phyloP scores from a whole-genome alignment of 2,113 vertebrate genomes.

The Stomatorhinus ivindoensis region DNA sequence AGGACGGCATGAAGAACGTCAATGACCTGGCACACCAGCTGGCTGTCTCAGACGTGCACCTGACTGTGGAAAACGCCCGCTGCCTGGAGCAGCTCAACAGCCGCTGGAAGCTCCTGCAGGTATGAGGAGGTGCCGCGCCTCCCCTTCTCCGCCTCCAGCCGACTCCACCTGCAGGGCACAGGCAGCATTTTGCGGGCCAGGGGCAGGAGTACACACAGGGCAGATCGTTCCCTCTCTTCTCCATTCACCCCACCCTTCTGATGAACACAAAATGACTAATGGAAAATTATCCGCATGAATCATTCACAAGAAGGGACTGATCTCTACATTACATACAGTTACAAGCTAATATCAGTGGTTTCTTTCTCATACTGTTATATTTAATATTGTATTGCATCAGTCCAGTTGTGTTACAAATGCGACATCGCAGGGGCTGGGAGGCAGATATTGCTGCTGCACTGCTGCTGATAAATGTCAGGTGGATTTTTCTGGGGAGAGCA shows the following conservation, averaged over 20 bases:
- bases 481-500: not conserved
- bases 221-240: not conserved
- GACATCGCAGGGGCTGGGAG: not conserved
- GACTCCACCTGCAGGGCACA: not conserved
- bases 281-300: slow-evolving; percentile 23
- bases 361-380: slow-evolving; percentile 43
- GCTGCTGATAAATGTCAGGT: not conserved
- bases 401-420: not conserved
- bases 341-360: slow-evolving; percentile 34
- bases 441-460: not conserved
- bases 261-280: slow-evolving; percentile 35
- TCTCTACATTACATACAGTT: slow-evolving; percentile 30
- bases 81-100: slow-evolving; percentile 87
- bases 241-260: not conserved
- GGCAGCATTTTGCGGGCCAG: not conserved
- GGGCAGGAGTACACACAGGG: not conserved
- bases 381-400: slow-evolving; percentile 36
- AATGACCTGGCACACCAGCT: slow-evolving; percentile 94
- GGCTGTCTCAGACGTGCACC: slow-evolving; percentile 89
- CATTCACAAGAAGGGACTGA: slow-evolving; percentile 17
- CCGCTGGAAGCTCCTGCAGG: slow-evolving; percentile 93
- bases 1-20: slow-evolving; percentile 85
- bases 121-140: slow-evolving; percentile 37
- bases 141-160: not conserved
- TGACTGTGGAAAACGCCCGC: slow-evolving; percentile 89